Evolutionary conservation across 2,888 invertebrate genomes (phyloP).

Genomic region (Orthosia gracilis): DNA sequence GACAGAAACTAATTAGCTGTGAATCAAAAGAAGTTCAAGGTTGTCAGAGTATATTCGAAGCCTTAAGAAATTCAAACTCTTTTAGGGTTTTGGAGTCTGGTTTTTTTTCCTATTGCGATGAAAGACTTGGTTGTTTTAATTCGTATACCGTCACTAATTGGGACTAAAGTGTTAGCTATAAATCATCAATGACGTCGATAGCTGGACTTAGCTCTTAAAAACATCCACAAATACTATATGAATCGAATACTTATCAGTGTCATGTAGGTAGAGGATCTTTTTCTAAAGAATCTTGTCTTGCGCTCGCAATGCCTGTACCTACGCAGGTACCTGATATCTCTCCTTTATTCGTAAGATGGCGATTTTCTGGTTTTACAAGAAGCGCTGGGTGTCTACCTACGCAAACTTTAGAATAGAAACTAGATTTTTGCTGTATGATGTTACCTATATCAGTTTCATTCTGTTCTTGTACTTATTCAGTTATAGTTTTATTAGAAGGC

Average conservation of each 20-base stretch:
- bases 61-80: not conserved
- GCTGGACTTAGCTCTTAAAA: not conserved
- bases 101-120: not conserved
- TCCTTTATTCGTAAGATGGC: constrained; percentile 59
- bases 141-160: not conserved
- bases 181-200: not conserved
- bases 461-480: constrained; percentile 9
- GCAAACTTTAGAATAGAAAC: constrained; percentile 59
- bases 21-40: constrained; percentile 49
- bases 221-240: not conserved
- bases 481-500: not conserved
- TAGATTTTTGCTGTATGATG: constrained; percentile 53
- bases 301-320: constrained; percentile 26
- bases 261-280: not conserved
- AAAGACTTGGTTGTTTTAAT: not conserved
- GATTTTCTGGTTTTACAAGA: constrained; percentile 58
- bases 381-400: constrained; percentile 50
- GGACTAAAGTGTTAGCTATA: not conserved
- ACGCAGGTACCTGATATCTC: constrained; percentile 24
- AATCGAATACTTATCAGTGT: not conserved
- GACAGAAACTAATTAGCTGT: constrained; percentile 35
- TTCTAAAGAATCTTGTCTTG: constrained; percentile 38
- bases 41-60: constrained; percentile 1
- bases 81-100: not conserved
- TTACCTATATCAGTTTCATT: constrained; percentile 51